These are phyloP conservation scores for Erinaceus europaeus DNA, from an alignment of 2,113 vertebrate genomes.

Conservation along the genomic window DNA sequence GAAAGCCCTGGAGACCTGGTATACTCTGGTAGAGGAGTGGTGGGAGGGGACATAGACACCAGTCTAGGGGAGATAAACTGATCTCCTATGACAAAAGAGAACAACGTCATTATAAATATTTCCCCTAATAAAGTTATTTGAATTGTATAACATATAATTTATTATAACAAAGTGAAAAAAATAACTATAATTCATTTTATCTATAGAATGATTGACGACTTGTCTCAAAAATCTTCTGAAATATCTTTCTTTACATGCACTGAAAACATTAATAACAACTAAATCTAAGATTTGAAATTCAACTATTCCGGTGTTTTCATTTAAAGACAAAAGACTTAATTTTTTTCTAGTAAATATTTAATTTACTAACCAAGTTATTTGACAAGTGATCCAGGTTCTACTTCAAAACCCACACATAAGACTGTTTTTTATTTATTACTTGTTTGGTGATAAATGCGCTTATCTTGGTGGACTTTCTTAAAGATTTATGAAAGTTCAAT, in stretches of 20 bases:
- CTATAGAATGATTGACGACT: neutral
- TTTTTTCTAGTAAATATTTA: neutral
- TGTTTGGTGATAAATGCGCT: conserved; percentile 3
- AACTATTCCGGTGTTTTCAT: neutral
- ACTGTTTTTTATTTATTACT: neutral
- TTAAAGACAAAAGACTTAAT: neutral
- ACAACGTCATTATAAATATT: too few species aligned
- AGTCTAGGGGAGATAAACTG: too few species aligned
- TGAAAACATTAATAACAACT: neutral
- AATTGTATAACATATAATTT: too few species aligned
- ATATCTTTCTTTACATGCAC: neutral
- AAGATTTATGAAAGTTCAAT: conserved; percentile 20
- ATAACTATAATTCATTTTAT: too few species aligned
- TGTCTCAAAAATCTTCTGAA: neutral
- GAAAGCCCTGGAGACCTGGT: too few species aligned
- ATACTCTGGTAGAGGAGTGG: too few species aligned
- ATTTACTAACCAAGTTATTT: neutral
- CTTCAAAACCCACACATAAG: neutral
- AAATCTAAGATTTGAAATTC: neutral
- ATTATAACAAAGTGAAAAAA: too few species aligned
- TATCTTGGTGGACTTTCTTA: conserved; percentile 4
- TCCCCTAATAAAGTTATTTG: too few species aligned
- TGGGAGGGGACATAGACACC: too few species aligned
- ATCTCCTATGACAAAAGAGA: too few species aligned
- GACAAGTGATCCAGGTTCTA: neutral